phyloP scores from a whole-genome alignment of 1,140 invertebrate species.

The Brachionus koreanus region DNA sequence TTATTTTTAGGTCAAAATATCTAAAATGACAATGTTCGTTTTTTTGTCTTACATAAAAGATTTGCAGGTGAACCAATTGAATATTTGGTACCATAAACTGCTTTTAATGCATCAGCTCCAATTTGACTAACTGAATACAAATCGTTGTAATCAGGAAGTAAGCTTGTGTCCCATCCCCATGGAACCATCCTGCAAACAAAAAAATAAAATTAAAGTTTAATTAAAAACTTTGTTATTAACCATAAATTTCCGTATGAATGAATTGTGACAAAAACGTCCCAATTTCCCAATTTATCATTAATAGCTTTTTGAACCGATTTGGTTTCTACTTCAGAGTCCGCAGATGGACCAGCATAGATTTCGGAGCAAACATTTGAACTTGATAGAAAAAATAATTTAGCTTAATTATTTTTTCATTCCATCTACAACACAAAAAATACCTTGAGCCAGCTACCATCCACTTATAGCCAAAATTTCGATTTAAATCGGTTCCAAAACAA shows the following conservation, averaged over 20 bases:
- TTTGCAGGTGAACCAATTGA: conserved; percentile 14
- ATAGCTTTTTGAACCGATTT: conserved; percentile 16
- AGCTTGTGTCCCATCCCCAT: background rate
- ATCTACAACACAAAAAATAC: no score
- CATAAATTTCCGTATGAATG: conserved; percentile 43
- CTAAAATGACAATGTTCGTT: background rate
- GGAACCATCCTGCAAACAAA: background rate
- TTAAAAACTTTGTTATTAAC: background rate
- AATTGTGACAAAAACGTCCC: conserved; percentile 37
- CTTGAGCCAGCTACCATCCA: conserved; percentile 30
- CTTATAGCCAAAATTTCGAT: conserved; percentile 19
- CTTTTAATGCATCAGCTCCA: conserved; percentile 26
- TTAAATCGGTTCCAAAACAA: conserved; percentile 39
- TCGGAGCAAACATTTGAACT: conserved; percentile 23
- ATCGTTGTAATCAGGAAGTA: conserved; percentile 11
- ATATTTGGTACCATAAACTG: background rate
- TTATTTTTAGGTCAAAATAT: background rate
- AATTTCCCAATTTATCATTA: background rate
- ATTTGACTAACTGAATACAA: background rate
- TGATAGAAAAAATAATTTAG: no score
- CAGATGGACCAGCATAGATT: conserved; percentile 2
- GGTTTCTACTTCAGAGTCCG: conserved; percentile 37
- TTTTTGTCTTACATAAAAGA: background rate
- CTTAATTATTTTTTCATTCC: no score
- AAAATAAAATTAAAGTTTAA: background rate